These are phyloP conservation scores for Apostichopus californicus DNA, from an alignment of 35 echinoderm and acorn worm genomes.

Conservation along the genomic window DNA sequence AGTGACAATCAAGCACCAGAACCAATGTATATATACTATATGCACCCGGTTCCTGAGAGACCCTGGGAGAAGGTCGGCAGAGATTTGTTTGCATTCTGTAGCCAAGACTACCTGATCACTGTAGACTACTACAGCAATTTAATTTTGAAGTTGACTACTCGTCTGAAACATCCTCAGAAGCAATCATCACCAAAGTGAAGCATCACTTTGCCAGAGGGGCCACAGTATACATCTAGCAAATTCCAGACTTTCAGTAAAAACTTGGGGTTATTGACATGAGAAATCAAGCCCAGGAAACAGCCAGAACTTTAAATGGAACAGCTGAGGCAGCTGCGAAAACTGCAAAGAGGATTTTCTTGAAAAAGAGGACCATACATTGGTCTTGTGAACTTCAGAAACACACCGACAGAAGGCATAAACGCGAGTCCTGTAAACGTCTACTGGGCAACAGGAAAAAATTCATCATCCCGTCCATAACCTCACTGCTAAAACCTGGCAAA, in stretches of 20 bases:
- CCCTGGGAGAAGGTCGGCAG: slow-evolving; percentile 29
- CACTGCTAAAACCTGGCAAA: too few species aligned
- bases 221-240: slow-evolving; percentile 2
- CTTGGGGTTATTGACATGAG: neutral
- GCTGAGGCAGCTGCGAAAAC: too few species aligned
- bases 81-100: neutral
- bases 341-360: too few species aligned
- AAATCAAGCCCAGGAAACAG: neutral
- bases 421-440: too few species aligned
- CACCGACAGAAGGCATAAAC: too few species aligned
- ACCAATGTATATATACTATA: neutral
- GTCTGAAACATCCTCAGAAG: neutral
- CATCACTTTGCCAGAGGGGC: neutral
- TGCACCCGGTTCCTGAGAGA: slow-evolving; percentile 15
- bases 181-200: neutral
- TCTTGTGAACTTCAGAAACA: too few species aligned
- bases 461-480: too few species aligned
- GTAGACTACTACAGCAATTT: slow-evolving; percentile 31
- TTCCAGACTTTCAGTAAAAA: neutral
- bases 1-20: slow-evolving; percentile 27
- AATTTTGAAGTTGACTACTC: slow-evolving; percentile 23
- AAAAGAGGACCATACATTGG: too few species aligned
- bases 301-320: too few species aligned
- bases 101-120: slow-evolving; percentile 30
- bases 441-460: too few species aligned